Conservation (phyloP, 2,113 vertebrate species). For the Vireo altiloquus region DNA sequence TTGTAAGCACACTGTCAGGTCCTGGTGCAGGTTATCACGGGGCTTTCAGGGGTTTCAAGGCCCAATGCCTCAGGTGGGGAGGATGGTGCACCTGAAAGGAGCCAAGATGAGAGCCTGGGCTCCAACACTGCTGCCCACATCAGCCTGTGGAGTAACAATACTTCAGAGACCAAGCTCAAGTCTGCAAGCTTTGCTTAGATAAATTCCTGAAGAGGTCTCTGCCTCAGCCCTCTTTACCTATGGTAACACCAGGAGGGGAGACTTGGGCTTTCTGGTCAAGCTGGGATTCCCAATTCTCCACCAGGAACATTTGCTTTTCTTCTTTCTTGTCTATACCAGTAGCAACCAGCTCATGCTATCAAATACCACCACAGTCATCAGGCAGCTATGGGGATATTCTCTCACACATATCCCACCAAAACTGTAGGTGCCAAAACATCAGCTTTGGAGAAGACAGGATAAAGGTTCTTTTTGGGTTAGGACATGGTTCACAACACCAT, state of each 20-base stretch:
- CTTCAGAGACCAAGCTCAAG: fast-evolving
- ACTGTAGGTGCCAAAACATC: not conserved
- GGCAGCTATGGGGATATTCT: not conserved
- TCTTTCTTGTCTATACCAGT: not conserved
- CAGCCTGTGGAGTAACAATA: not conserved
- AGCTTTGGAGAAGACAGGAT: not conserved
- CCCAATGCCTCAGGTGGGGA: not conserved
- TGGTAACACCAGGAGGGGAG: not conserved
- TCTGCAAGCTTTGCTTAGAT: not conserved
- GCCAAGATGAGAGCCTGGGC: not conserved
- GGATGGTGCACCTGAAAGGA: not conserved
- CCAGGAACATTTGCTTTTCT: not conserved
- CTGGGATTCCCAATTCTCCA: not conserved
- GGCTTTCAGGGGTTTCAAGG: not conserved
- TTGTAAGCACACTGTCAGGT: not conserved
- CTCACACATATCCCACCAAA: not conserved
- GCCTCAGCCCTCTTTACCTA: not conserved
- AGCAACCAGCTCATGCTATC: not conserved
- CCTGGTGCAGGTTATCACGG: fast-evolving
- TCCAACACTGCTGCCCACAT: fast-evolving
- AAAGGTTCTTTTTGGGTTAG: not conserved
- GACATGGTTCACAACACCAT: not conserved
- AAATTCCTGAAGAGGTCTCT: not conserved
- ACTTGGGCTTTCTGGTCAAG: not conserved
- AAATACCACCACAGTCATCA: not conserved